Evolutionary conservation across 2,888 invertebrate genomes (phyloP), one percentile per base, ranked within the genome.

Genomic region (Notodonta ziczac): DNA sequence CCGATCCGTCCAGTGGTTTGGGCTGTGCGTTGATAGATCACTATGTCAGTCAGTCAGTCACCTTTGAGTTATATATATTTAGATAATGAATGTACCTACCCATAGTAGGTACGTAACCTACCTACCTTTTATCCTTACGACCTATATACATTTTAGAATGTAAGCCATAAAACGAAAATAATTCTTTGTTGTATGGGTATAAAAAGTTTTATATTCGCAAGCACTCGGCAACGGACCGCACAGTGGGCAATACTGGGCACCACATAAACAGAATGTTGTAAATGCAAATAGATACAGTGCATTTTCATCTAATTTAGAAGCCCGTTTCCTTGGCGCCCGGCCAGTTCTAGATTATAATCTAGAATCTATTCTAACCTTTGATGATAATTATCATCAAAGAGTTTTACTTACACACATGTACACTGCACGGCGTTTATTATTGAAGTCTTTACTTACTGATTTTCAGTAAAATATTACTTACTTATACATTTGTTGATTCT

Each of bases 281-380:
- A 75, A 78, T 79, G 72, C 73, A 73, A 77, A 80, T 73, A 81
- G 76, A 79, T 77, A 82, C 73, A 72, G 69, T 83, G 79, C 80
- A 83, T 78, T 85, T 86, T 81, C 76, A 69, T 81, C 74, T 76
- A 81, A 83, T 80, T 84, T 77, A 77, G 78, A 75, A 76, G 70
- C 71, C 65, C 66, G 71, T 74, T 73, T 64, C 65, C 62, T 80
- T 85, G 86, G 86, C 84, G 52, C 0, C 24, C 6, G 35, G 80
- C 86, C 86, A 86, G 76, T 65, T 70, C 72, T 66, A 73, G 74
- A 74, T 77, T n/a, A n/a, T n/a, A n/a, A n/a, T n/a, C n/a, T n/a
- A n/a, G n/a, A n/a, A n/a, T n/a, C n/a, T n/a, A n/a, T n/a, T n/a
- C n/a, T n/a, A n/a, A n/a, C n/a, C n/a, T n/a, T n/a, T n/a, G n/a